phyloP scores from a whole-genome alignment of 2,797 vertebrate genomes.

The Philypnodon macrostomus region DNA sequence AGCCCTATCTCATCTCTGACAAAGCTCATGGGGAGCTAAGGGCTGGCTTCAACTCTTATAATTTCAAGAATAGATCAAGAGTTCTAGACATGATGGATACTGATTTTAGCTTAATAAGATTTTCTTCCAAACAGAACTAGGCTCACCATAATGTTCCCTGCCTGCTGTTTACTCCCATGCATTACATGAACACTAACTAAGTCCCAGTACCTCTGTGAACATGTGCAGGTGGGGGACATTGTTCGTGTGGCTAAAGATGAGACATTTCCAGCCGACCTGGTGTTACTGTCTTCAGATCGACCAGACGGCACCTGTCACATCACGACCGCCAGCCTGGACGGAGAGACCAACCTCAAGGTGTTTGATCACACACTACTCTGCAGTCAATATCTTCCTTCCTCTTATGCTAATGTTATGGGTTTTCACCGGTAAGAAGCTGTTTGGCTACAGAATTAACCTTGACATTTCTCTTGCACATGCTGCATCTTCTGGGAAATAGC shows the following conservation, averaged over 20 bases:
- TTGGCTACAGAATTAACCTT: not conserved
- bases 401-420: not conserved
- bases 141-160: no score
- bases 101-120: no score
- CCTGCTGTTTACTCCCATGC: not conserved
- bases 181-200: not conserved
- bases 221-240: conserved; percentile 92
- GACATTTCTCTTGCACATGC: not conserved
- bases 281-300: conserved; percentile 91
- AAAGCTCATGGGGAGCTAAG: no score
- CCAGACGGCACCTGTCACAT: conserved; percentile 92
- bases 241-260: conserved; percentile 98
- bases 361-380: conserved; percentile 2
- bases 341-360: conserved; percentile 98
- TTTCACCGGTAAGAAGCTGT: not conserved
- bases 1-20: no score
- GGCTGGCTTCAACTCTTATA: no score
- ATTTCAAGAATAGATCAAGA: no score
- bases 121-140: no score
- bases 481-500: not conserved
- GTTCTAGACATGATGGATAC: no score
- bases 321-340: conserved; percentile 95
- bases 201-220: not conserved
- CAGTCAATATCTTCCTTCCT: not conserved
- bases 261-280: conserved; percentile 95